Conservation (phyloP, 2,888 invertebrate species). For the Caenorhabditis doughertyi region DNA sequence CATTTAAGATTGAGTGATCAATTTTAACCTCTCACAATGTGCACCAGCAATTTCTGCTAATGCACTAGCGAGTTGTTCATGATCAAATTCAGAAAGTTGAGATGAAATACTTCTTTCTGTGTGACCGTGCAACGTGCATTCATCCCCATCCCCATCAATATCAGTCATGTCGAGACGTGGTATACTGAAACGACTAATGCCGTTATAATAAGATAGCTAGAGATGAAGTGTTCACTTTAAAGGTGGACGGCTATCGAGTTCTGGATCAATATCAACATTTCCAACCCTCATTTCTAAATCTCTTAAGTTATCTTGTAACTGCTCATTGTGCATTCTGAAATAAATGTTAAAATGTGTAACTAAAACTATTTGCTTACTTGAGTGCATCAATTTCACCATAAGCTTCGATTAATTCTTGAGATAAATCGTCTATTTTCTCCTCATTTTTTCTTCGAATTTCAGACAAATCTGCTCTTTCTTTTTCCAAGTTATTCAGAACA, state of each 20-base stretch:
- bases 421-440: constrained; percentile 33
- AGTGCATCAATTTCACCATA: constrained; percentile 60
- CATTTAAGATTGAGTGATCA: constrained; percentile 26
- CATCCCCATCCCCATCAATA: constrained; percentile 43
- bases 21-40: constrained; percentile 41
- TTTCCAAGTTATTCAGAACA: constrained; percentile 12
- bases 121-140: constrained; percentile 46
- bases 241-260: constrained; percentile 1
- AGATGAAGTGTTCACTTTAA: constrained; percentile 38
- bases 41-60: constrained; percentile 58
- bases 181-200: constrained; percentile 58
- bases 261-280: constrained; percentile 2
- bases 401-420: constrained; percentile 50
- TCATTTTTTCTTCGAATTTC: constrained; percentile 34
- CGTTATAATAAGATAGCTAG: constrained; percentile 23
- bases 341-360: background rate
- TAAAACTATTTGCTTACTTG: constrained; percentile 35
- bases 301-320: constrained; percentile 35
- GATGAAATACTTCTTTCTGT: constrained; percentile 43
- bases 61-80: constrained; percentile 33
- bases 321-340: constrained; percentile 65
- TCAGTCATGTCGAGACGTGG: constrained; percentile 62
- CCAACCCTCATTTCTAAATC: constrained; percentile 33
- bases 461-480: constrained; percentile 31
- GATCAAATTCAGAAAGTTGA: constrained; percentile 40